Evolutionary conservation across 2,113 vertebrate species (phyloP).

Genomic region (Urocolius indicus): DNA sequence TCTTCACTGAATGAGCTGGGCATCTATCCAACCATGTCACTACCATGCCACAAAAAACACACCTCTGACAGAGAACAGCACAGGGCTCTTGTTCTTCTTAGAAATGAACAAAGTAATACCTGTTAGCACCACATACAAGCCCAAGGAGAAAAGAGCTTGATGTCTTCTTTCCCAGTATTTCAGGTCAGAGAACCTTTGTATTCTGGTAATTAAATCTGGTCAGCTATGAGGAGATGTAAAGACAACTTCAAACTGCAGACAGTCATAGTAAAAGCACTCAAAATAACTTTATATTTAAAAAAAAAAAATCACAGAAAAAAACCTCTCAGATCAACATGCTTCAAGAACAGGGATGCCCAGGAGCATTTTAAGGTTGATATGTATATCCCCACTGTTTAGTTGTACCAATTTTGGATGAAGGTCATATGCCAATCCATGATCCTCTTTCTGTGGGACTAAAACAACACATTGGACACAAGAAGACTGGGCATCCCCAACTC

Average conservation of each 20-base stretch:
- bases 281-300: background rate
- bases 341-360: background rate
- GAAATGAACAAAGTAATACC: background rate
- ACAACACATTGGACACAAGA: accelerated
- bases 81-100: background rate
- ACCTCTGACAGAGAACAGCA: background rate
- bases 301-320: background rate
- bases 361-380: background rate
- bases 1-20: background rate
- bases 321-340: background rate
- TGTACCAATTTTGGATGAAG: background rate
- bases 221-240: background rate
- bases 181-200: background rate
- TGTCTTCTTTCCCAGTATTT: background rate
- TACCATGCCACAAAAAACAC: background rate
- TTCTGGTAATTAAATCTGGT: background rate
- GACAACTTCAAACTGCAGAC: background rate
- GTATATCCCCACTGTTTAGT: background rate
- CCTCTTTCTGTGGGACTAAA: background rate
- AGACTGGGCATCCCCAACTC: background rate
- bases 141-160: background rate
- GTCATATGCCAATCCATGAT: background rate
- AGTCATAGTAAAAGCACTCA: accelerated
- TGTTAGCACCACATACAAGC: background rate
- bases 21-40: background rate